A percentile compares a stretch with the other conserved stretches of the same genome.
Conservation (phyloP, 2,797 vertebrate species). For the Melanotaenia pygmaea region DNA sequence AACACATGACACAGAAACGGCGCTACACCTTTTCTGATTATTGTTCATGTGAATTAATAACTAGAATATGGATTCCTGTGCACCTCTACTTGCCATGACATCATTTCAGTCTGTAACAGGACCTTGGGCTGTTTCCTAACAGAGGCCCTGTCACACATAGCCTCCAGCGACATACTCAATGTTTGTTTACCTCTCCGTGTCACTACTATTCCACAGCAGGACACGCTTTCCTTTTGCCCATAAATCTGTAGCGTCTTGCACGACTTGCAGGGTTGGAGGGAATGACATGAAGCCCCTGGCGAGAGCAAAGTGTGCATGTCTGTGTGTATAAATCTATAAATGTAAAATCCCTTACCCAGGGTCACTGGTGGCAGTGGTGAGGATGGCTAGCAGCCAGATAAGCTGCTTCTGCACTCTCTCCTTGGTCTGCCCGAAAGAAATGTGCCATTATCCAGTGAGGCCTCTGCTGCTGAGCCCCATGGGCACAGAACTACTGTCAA, state of each 20-base stretch:
- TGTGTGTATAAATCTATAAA: constrained; percentile 67
- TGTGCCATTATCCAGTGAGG: constrained; percentile 68
- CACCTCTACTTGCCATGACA: constrained; percentile 51
- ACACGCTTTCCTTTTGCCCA: constrained; percentile 41
- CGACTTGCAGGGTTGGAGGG: constrained; percentile 45
- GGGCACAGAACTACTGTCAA: constrained; percentile 53
- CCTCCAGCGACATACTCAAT: constrained; percentile 7
- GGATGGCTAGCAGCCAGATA: constrained; percentile 72
- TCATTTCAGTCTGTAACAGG: constrained; percentile 49
- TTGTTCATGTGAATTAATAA: constrained; percentile 39
- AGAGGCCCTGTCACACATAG: constrained; percentile 51
- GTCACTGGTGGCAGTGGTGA: constrained; percentile 60
- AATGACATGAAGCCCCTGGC: constrained; percentile 28
- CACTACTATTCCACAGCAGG: constrained; percentile 54
- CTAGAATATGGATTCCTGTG: constrained; percentile 13
- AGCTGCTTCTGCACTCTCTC: constrained; percentile 50
- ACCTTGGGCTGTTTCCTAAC: constrained; percentile 45
- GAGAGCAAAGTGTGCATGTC: constrained; percentile 36
- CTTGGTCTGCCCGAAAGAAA: constrained; percentile 66
- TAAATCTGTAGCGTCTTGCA: constrained; percentile 56
- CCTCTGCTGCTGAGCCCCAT: constrained; percentile 53
- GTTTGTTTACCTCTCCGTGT: constrained; percentile 67
- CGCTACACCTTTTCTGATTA: constrained; percentile 37
- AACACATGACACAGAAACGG: constrained; percentile 36
- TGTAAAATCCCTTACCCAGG: constrained; percentile 71